Percentiles rank a stretch among this genome's conserved stretches.
phyloP scores from a whole-genome alignment of 2,797 vertebrate species.

The Benthosema pterotum region DNA sequence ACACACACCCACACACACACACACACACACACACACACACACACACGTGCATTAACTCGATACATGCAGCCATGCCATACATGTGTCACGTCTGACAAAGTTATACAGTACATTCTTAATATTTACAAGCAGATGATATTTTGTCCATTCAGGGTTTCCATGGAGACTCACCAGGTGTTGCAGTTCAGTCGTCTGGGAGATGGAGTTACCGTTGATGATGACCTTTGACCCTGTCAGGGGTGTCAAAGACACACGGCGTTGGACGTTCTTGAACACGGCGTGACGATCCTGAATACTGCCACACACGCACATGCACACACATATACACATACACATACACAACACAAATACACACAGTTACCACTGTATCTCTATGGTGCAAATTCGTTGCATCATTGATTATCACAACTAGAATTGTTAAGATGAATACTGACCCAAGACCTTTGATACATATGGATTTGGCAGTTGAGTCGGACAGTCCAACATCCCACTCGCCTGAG shows the following conservation, averaged over 20 bases:
- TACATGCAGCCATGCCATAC: too few relatives aligned
- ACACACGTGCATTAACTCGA: too few relatives aligned
- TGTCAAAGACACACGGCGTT: slow-evolving; percentile 76
- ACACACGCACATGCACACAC: slow-evolving; percentile 7
- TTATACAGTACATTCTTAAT: too few relatives aligned
- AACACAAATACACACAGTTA: neutral
- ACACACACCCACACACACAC: neutral
- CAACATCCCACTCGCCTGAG: slow-evolving; percentile 84
- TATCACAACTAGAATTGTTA: too few relatives aligned
- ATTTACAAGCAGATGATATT: too few relatives aligned
- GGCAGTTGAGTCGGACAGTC: slow-evolving; percentile 73
- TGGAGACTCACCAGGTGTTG: slow-evolving; percentile 83
- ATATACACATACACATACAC: neutral
- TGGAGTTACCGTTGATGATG: slow-evolving; percentile 80
- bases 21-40: neutral
- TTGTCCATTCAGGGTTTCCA: neutral
- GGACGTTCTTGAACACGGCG: slow-evolving; percentile 81
- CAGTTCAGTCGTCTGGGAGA: slow-evolving; percentile 78
- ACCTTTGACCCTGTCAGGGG: slow-evolving; percentile 82
- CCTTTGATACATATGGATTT: slow-evolving; percentile 83
- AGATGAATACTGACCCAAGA: slow-evolving; percentile 80
- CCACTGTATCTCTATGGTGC: too few relatives aligned
- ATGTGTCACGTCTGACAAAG: neutral
- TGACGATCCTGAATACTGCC: slow-evolving; percentile 88
- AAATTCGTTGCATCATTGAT: too few relatives aligned